Conservation (phyloP, 2,888 invertebrate genomes). For the Microctonus aethiopoides region DNA sequence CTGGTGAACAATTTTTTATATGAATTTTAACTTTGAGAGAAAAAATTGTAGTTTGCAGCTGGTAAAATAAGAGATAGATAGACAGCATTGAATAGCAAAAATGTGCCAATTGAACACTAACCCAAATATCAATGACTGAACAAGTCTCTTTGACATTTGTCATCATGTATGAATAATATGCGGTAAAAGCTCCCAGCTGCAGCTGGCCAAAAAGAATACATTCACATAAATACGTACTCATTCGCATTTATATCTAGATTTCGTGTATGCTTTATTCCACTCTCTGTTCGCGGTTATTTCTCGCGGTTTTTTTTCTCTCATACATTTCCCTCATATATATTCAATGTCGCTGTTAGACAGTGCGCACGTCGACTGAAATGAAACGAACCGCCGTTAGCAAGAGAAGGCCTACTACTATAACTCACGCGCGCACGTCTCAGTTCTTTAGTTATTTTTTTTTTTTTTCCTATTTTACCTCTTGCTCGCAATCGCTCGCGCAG, state of each 20-base stretch:
- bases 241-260: background rate
- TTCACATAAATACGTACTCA: too few relatives aligned
- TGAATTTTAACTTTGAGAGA: background rate
- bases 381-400: conserved; percentile 59
- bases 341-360: background rate
- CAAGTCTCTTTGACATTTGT: background rate
- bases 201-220: background rate
- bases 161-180: background rate
- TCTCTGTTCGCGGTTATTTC: background rate
- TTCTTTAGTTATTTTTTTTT: conserved; percentile 4
- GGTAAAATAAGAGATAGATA: background rate
- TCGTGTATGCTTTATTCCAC: background rate
- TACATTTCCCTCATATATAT: background rate
- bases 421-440: background rate
- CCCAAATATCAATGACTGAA: conserved; percentile 7
- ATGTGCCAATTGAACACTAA: conserved; percentile 10
- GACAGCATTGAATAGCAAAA: background rate
- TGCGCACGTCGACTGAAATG: conserved; percentile 52
- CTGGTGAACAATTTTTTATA: background rate
- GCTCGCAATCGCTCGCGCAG: conserved; percentile 36
- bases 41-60: background rate
- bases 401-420: conserved; percentile 35
- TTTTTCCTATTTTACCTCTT: background rate
- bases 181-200: background rate
- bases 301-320: background rate